Conservation (phyloP, 2,888 invertebrate species). For the Zygothrica quintamaculata region DNA sequence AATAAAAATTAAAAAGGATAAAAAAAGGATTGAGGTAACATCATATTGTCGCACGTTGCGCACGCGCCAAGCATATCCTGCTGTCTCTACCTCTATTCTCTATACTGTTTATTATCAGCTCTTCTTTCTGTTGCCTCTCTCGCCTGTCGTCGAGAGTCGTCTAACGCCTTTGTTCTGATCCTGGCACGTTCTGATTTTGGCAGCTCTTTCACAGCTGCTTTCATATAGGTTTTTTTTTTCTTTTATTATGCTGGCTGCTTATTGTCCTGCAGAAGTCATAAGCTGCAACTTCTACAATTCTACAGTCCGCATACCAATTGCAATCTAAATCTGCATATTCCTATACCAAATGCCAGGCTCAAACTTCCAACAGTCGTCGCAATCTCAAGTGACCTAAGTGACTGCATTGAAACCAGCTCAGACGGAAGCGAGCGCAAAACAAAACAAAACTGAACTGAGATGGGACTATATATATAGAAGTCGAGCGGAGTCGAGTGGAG, state of each 20-base stretch:
- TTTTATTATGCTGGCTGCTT: slow-evolving; percentile 35
- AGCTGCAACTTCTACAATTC: slow-evolving; percentile 2
- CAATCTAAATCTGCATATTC: not conserved
- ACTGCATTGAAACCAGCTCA: slow-evolving; percentile 71
- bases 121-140: not conserved
- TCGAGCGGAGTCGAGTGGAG: slow-evolving; percentile 24
- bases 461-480: slow-evolving; percentile 6
- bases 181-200: slow-evolving; percentile 63
- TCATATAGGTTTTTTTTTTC: slow-evolving; percentile 16
- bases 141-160: too few species aligned
- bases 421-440: slow-evolving; percentile 54
- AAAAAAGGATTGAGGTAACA: slow-evolving; percentile 8
- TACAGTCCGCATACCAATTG: too few species aligned
- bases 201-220: slow-evolving; percentile 43
- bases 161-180: slow-evolving; percentile 24
- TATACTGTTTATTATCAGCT: not conserved
- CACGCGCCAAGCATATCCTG: slow-evolving; percentile 57
- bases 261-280: slow-evolving; percentile 53
- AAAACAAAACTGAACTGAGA: slow-evolving; percentile 20
- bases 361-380: too few species aligned
- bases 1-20: not conserved
- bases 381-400: slow-evolving; percentile 62
- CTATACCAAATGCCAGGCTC: too few species aligned
- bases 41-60: slow-evolving; percentile 56
- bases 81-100: slow-evolving; percentile 1